These are phyloP conservation scores for Lycaon pictus DNA, from an alignment of 2,113 vertebrate species.

Conservation along the genomic window DNA sequence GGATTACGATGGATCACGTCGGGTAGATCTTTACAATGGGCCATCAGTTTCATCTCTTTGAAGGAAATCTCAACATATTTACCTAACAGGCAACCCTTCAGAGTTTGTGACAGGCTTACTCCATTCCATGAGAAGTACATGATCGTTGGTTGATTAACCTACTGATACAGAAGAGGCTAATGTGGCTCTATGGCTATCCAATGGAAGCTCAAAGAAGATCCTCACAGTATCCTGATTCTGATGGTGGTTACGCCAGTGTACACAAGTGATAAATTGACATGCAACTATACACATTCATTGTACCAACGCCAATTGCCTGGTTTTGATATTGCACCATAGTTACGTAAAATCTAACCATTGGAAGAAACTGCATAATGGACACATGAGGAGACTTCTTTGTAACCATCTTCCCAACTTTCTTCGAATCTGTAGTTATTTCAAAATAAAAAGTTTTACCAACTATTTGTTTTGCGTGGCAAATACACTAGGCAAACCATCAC, in stretches of 20 bases:
- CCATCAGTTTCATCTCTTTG: slow-evolving; percentile 1
- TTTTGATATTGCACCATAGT: neutral
- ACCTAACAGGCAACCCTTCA: neutral
- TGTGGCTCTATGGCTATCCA: neutral
- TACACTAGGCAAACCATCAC: neutral
- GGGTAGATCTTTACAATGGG: neutral
- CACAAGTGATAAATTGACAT: neutral
- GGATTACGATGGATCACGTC: neutral
- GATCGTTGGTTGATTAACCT: neutral
- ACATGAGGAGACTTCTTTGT: neutral
- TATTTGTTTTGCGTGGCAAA: neutral
- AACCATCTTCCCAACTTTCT: neutral
- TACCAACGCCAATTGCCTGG: neutral
- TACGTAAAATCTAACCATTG: neutral
- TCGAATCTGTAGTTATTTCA: neutral
- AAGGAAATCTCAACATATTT: neutral
- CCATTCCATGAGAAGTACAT: neutral
- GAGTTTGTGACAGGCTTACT: neutral
- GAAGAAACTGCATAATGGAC: neutral
- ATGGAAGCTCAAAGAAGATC: neutral
- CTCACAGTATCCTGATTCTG: neutral
- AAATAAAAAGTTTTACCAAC: neutral
- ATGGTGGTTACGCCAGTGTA: neutral
- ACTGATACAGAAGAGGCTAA: neutral
- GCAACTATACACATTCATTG: neutral